Base-by-base conservation (phyloP, 1,140 invertebrate genomes). In the Wiebesia pumilae region DNA sequence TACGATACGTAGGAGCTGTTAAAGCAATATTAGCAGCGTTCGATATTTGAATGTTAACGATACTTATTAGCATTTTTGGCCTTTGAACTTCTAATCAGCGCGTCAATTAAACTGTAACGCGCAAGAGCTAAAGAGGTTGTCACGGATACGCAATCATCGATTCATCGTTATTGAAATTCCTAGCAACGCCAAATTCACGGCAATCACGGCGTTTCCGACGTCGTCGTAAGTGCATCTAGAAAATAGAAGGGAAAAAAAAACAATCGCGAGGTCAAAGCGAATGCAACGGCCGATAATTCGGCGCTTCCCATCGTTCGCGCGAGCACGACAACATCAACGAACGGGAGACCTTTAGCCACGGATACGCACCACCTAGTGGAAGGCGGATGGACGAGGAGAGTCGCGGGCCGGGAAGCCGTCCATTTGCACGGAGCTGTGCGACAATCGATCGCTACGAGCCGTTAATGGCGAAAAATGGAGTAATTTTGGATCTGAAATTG, bases 391-490 rank as follows among this genome's bases (percentile, higher is more conserved):
- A 21, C 1, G 65, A 62, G 87, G 86, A 87, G 87, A 80, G 71
- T 19, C n/a, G 38, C 69, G 87, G n/a, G 58, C 84, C 84, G 88
- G 88, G 85, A 86, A 87, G 85, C 82, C 85, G 87, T 89, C 89
- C 89, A 91, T 91, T 90, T 89, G 89, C 88, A 84, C 86, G 85
- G 82, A 83, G 71, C 83, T 51, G 80, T 86, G 86, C 88, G 90
- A 89, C 88, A 89, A 89, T 89, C 90, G 89, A 89, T 89, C 86
- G 88, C 16, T 4, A 51, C 67, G 69, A 86, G 89, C 90, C 89
- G 91, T 91, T 92, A 92, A 92, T 93, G 91, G 88, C 90, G 90
- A 92, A 92, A 92, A 93, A 92, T 92, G 92, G 91, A 89, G 92
- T 92, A 93, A 93, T 92, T 93, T 92, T 85, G 90, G 88, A 91